Percentiles rank a stretch among this genome's conserved stretches.
Conservation (phyloP, 2,113 vertebrate genomes). For the Neogobius melanostomus region DNA sequence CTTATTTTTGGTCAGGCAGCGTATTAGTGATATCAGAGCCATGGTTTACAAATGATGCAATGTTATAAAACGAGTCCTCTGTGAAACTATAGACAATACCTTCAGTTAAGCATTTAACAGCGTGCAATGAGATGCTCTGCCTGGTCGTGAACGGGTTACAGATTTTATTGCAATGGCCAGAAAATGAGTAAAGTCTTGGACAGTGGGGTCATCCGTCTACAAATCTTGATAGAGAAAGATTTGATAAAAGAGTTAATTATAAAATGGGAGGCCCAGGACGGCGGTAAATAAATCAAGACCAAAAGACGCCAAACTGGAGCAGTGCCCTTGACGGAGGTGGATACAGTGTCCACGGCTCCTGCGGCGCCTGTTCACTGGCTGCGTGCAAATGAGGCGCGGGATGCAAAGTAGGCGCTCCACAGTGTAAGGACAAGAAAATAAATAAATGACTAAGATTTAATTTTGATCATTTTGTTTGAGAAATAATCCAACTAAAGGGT, state of each 20-base stretch:
- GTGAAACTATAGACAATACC: too few relatives aligned
- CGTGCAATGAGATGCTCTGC: too few relatives aligned
- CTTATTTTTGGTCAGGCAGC: too few relatives aligned
- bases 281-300: not conserved
- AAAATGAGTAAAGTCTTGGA: not conserved
- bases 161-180: not conserved
- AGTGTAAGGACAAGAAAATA: conserved; percentile 38
- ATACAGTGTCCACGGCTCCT: conserved; percentile 19
- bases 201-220: not conserved
- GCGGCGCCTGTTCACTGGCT: conserved; percentile 35
- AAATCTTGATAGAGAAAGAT: conserved; percentile 2
- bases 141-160: not conserved
- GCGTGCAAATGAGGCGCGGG: conserved; percentile 60
- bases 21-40: too few relatives aligned
- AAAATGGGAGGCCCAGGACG: not conserved
- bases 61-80: too few relatives aligned
- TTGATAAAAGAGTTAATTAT: conserved; percentile 1
- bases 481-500: not conserved
- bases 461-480: not conserved
- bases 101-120: too few relatives aligned
- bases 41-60: too few relatives aligned
- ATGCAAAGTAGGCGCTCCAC: conserved; percentile 47
- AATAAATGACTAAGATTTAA: conserved; percentile 31
- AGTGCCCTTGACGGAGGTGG: conserved; percentile 29
- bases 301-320: conserved; percentile 10